Base-by-base conservation (phyloP, 2,888 invertebrate species). In the Epistrophe grossulariae region DNA sequence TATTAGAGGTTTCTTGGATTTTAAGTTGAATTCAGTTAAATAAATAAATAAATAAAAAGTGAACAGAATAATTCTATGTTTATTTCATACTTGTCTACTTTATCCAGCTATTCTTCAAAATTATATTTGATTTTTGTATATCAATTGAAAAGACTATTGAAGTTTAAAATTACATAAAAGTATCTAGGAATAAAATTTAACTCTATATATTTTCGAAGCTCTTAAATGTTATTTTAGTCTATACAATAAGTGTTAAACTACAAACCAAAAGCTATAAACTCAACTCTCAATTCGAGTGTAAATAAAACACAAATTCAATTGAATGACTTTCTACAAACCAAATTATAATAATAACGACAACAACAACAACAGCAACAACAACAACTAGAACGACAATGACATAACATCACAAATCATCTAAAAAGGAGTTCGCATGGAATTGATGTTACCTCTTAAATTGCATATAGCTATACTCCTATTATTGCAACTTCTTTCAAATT, bases 391-490 rank as follows among this genome's bases (percentile, higher is more conserved):
- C 35, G 17, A 19, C 17, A 64, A 50, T 31, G 55, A 28, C 48
- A 59, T 59, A 59, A 72, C 66, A 66, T 72, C 57, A 68, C 73
- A 78, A 78, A 73, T 78, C 78, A 78, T 68, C 78, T 72, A 31
- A 74, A 24, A 70, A 40, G 38, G 19, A 48, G 70, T 19, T 59
- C 15, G 4, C 52, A 35, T 50, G 17, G 4, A 70, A 35, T 50
- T 40, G 28, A 55, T 24, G 70, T 68, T 48, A 59, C 28, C 31
- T 43, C 8, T 60, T 35, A 64, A 28, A 57, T 66, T n/a, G 17
- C 11, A 59, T 43, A 52, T 35, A 60, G 4, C 4, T 43, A 10
- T 24, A 13, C 2, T 45, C n/a, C 10, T 48, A 19, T 1, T 38
- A 59, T 38, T 60, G 19, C 24, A 13, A 50, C 35, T 35, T 40